Conservation (phyloP, 2,797 vertebrate genomes). For the Lepus oiostolus region DNA sequence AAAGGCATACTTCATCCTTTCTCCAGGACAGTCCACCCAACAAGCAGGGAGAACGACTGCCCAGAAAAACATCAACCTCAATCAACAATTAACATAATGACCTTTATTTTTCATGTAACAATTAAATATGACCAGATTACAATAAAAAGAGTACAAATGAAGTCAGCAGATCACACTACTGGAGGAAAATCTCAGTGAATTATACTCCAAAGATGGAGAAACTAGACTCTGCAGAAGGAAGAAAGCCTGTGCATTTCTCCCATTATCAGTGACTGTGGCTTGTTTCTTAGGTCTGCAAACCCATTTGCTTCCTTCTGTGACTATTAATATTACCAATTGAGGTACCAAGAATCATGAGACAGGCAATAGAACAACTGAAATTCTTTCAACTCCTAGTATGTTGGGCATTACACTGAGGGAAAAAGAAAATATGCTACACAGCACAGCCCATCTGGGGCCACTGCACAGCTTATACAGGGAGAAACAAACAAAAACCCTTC, state of each 20-base stretch:
- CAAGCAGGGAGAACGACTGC: neutral
- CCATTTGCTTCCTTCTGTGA: neutral
- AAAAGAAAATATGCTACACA: no score
- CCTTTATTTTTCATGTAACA: neutral
- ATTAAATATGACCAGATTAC: neutral
- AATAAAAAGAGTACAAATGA: neutral
- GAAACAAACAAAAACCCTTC: no score
- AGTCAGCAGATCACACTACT: neutral
- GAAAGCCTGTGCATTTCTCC: no score
- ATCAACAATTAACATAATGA: neutral
- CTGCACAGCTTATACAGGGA: no score
- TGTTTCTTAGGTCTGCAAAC: slow-evolving; percentile 13
- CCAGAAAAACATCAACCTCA: slow-evolving; percentile 3
- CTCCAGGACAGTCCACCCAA: neutral
- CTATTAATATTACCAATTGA: neutral
- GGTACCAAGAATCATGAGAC: neutral
- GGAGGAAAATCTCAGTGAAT: neutral
- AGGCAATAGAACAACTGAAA: no score
- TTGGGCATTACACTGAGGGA: no score
- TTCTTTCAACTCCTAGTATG: no score
- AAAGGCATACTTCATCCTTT: neutral
- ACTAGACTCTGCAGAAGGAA: no score
- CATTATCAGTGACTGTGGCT: neutral
- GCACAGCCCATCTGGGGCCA: no score
- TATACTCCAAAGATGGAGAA: neutral